A percentile compares a stretch with the other conserved stretches of the same genome.
These are phyloP conservation scores for Nymphalis io DNA, from an alignment of 1,140 invertebrate species.

Conservation along the genomic window DNA sequence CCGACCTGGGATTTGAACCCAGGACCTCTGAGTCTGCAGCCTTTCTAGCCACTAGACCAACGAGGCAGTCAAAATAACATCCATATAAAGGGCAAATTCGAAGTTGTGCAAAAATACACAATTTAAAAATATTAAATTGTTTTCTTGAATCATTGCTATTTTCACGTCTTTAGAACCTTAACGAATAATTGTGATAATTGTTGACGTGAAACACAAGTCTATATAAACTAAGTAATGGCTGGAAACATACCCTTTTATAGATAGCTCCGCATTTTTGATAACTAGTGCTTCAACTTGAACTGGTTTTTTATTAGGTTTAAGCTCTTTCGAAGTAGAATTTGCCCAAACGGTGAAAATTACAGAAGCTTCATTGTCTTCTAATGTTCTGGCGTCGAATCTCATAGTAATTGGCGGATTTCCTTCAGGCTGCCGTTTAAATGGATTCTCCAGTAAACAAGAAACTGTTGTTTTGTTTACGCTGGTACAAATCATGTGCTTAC, in stretches of 20 bases:
- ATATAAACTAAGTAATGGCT: background rate
- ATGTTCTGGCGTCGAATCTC: conserved; percentile 88
- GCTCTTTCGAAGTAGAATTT: conserved; percentile 93
- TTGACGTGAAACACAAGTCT: background rate
- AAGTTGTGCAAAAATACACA: too few species aligned
- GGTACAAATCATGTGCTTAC: conserved; percentile 84
- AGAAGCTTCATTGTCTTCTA: conserved; percentile 85
- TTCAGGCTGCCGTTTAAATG: conserved; percentile 86
- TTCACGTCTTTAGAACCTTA: background rate
- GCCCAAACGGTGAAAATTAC: conserved; percentile 88
- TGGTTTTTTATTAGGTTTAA: conserved; percentile 81
- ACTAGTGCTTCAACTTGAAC: conserved; percentile 84
- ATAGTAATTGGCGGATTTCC: conserved; percentile 83
- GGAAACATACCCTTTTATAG: conserved; percentile 86
- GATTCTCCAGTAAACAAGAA: conserved; percentile 93
- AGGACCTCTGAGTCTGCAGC: too few species aligned
- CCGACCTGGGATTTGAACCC: too few species aligned
- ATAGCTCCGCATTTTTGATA: conserved; percentile 90
- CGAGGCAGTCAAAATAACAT: too few species aligned
- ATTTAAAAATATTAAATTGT: too few species aligned
- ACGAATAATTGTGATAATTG: background rate
- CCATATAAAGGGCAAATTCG: too few species aligned
- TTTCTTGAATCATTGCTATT: background rate
- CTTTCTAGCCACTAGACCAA: too few species aligned
- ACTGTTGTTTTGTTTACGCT: conserved; percentile 88